Percentiles rank a stretch among this genome's conserved stretches.
Conservation (phyloP, 1,140 invertebrate genomes). For the Amyelois transitella region DNA sequence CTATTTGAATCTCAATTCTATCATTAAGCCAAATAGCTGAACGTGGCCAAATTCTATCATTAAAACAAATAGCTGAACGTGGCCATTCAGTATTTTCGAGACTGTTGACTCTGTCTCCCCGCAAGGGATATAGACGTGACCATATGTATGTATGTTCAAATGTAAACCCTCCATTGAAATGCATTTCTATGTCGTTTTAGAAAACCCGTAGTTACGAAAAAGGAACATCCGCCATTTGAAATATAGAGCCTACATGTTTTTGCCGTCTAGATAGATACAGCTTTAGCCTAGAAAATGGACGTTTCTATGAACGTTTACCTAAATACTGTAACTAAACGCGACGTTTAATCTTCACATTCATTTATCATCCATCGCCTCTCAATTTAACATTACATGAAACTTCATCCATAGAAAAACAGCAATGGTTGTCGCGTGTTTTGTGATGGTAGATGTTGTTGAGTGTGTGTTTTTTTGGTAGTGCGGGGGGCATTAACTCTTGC, state of each 20-base stretch:
- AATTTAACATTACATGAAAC: not conserved
- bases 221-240: constrained; percentile 47
- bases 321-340: not conserved
- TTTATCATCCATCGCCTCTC: not conserved
- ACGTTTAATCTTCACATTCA: not conserved
- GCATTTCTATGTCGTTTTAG: constrained; percentile 50
- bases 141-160: not conserved
- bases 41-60: too few species aligned
- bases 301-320: constrained; percentile 46
- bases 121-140: too few species aligned
- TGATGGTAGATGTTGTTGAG: not conserved
- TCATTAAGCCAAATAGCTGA: too few species aligned
- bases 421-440: constrained; percentile 12
- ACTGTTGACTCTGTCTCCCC: too few species aligned
- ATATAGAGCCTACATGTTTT: constrained; percentile 48
- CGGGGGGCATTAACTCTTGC: constrained; percentile 40
- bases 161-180: not conserved
- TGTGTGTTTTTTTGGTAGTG: not conserved
- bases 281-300: constrained; percentile 53
- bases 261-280: constrained; percentile 34
- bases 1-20: too few species aligned
- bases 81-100: too few species aligned
- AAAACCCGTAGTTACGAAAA: constrained; percentile 38
- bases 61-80: too few species aligned
- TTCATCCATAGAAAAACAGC: constrained; percentile 4